Evolutionary conservation across 2,113 vertebrate species (phyloP), one percentile per base, ranked within the genome.

Genomic region (Chionodraco myersi): DNA sequence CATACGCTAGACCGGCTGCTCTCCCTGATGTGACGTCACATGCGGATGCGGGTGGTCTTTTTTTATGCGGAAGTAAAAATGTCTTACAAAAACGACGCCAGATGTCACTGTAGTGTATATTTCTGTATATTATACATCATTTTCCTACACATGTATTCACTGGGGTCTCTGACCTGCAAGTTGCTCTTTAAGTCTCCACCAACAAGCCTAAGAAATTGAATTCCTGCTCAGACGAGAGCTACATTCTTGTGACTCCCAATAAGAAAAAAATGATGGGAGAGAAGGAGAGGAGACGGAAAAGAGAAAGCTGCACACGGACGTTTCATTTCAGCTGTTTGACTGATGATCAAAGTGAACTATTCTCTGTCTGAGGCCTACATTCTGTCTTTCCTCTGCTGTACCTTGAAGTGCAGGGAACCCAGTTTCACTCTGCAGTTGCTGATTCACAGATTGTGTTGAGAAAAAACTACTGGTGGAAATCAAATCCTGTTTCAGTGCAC

Each of bases 281-380:
- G 14, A 41, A 48, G 18, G 51, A 60, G 60, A 44, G 1, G 2
- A 41, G 47, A 16, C 21, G n/a, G 13, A 16, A 36, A 13, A 16
- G 7, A 36, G 23, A 23, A 13, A 10, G 30, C 45, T 41, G 52
- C 47, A 72, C 65, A 57, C 2, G 15, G 61, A 65, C 10, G 36
- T 41, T 41, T 41, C 5, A 26, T 14, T 71, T 70, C 59, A 65
- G 56, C 21, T 65, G 73, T 74, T 74, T n/a, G 54, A 65, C 6
- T 49, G 72, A 77, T 23, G 82, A 85, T 83, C 83, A 90, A 85
- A 88, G 84, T 10, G 58, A 30, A 4, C 41, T 52, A 65, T 74
- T 84, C 56, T 66, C 36, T 41, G 36, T 41, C 36, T 41, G 51
- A 10, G 36, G 66, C 61, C 70, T 88, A 63, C 45, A 64, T 76